These are phyloP conservation scores for Benthosema pterotum DNA, from an alignment of 2,797 vertebrate genomes.

Conservation along the genomic window DNA sequence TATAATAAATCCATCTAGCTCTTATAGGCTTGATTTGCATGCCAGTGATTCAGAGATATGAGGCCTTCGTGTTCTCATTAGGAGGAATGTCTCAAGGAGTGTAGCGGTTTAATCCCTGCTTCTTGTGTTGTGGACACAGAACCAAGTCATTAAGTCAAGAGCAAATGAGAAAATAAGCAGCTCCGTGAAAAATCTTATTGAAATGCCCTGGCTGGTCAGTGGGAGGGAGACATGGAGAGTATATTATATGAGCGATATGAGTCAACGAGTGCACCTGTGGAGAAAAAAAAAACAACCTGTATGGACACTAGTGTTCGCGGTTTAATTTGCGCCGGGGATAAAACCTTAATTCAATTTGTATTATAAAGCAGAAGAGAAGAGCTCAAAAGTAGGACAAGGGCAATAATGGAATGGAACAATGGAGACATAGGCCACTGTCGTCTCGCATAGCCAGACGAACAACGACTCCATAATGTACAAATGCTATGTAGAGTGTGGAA, in stretches of 20 bases:
- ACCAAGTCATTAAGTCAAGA: constrained; percentile 62
- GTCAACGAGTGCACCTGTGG: not conserved
- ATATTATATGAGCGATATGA: constrained; percentile 11
- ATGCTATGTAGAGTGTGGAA: no score
- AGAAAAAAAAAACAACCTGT: constrained; percentile 12
- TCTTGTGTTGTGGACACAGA: constrained; percentile 51
- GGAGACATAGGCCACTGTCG: no score
- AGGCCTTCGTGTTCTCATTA: constrained; percentile 59
- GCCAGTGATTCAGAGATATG: constrained; percentile 54
- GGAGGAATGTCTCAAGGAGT: constrained; percentile 54
- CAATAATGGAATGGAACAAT: not conserved
- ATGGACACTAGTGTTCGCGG: not conserved
- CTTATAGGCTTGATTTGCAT: constrained; percentile 21
- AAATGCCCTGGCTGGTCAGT: constrained; percentile 41
- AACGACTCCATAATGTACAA: no score
- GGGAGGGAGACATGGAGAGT: constrained; percentile 8
- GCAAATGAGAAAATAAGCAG: constrained; percentile 47
- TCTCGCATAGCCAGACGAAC: no score
- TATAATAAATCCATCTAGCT: constrained; percentile 22
- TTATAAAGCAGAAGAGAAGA: constrained; percentile 10
- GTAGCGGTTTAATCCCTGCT: constrained; percentile 61
- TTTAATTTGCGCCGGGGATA: not conserved
- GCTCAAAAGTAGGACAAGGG: not conserved
- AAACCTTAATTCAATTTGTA: constrained; percentile 16
- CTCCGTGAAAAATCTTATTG: constrained; percentile 50